phyloP scores from a whole-genome alignment of 2,888 invertebrate species.

The Cataglyphis albicans region DNA sequence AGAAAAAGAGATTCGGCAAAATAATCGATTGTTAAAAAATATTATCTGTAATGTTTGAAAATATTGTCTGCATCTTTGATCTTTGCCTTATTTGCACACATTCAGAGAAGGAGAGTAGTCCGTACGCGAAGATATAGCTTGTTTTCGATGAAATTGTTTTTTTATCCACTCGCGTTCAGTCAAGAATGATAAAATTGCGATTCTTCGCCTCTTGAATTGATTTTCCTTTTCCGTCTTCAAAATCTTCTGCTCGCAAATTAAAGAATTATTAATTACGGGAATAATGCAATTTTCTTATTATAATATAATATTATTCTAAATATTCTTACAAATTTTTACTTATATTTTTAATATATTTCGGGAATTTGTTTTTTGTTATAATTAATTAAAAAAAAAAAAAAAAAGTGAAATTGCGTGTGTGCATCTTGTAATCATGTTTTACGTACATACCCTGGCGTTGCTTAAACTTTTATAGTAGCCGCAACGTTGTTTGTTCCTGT shows the following conservation, averaged over 20 bases:
- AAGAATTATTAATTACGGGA: not conserved
- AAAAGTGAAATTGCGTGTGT: not conserved
- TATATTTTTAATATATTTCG: not conserved
- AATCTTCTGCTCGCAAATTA: not conserved
- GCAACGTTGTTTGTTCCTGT: constrained; percentile 18
- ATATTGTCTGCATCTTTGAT: not conserved
- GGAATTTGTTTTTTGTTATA: not conserved
- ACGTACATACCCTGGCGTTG: not conserved
- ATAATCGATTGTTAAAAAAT: not conserved
- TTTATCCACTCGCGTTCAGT: constrained; percentile 58
- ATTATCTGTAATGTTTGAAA: not conserved
- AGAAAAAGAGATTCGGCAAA: not conserved
- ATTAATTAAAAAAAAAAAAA: not conserved
- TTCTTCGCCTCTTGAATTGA: constrained; percentile 13
- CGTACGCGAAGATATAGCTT: constrained; percentile 36
- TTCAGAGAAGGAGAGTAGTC: not conserved
- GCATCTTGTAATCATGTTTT: not conserved
- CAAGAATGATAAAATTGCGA: constrained; percentile 8
- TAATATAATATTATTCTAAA: not conserved
- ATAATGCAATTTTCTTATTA: not conserved
- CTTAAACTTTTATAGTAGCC: not conserved
- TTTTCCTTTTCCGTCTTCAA: not conserved
- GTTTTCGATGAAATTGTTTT: constrained; percentile 65
- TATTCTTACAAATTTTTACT: not conserved
- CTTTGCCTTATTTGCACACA: not conserved